Evolutionary conservation across 2,888 invertebrate genomes (phyloP).

Genomic region (Drosophila niveifrons): DNA sequence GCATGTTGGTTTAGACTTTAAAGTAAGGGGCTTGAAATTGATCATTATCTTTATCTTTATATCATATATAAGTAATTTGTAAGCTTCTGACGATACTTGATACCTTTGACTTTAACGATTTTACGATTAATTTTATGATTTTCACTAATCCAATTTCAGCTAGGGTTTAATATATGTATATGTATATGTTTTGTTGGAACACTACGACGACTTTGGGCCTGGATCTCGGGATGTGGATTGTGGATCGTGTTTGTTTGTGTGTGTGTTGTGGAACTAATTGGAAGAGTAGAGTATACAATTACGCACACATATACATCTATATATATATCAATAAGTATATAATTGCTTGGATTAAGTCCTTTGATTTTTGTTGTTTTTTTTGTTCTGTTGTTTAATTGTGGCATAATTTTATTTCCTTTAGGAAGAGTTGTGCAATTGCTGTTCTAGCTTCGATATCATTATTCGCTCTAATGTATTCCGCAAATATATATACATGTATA

Average conservation of each 20-base stretch:
- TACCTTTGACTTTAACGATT: conserved; percentile 42
- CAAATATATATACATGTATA: conserved; percentile 45
- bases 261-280: conserved; percentile 54
- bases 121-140: conserved; percentile 52
- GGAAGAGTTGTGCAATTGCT: conserved; percentile 80
- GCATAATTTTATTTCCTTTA: conserved; percentile 78
- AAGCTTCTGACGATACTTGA: conserved; percentile 53
- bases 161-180: conserved; percentile 50
- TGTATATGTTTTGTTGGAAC: conserved; percentile 51
- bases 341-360: conserved; percentile 77
- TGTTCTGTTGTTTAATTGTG: conserved; percentile 63
- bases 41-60: conserved; percentile 33
- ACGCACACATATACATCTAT: conserved; percentile 47
- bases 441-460: conserved; percentile 62
- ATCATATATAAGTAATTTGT: conserved; percentile 41
- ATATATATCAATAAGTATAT: conserved; percentile 46
- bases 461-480: conserved; percentile 27
- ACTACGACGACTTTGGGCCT: conserved; percentile 61
- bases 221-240: conserved; percentile 18
- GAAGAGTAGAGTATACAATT: conserved; percentile 69
- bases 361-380: conserved; percentile 35
- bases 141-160: conserved; percentile 76
- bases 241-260: conserved; percentile 4
- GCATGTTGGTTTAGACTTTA: conserved; percentile 74
- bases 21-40: conserved; percentile 65